Conservation (phyloP, 2,888 invertebrate genomes). For the Caradrina kadenii region DNA sequence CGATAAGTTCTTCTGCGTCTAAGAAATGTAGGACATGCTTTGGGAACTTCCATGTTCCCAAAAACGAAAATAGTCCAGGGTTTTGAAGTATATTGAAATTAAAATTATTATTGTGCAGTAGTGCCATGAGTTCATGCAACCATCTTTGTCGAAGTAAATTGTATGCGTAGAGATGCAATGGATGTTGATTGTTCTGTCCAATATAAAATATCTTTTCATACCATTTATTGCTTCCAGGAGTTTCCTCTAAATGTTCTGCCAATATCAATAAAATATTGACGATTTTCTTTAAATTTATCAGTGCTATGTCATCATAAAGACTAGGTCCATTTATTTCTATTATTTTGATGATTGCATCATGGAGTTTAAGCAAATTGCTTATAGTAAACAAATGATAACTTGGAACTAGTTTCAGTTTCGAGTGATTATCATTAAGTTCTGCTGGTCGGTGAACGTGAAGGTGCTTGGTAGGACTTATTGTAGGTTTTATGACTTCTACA, state of each 20-base stretch:
- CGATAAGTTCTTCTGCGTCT: neutral
- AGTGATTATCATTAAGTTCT: neutral
- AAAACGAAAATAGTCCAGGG: conserved; percentile 19
- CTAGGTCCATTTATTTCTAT: neutral
- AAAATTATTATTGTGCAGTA: conserved; percentile 38
- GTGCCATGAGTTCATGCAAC: conserved; percentile 55
- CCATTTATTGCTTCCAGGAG: conserved; percentile 25
- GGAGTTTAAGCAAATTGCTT: conserved; percentile 32
- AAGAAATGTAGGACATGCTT: conserved; percentile 11
- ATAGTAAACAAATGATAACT: conserved; percentile 36
- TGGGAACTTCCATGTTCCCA: conserved; percentile 44
- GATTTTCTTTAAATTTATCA: conserved; percentile 31
- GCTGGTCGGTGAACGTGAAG: neutral
- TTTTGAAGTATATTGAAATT: conserved; percentile 29
- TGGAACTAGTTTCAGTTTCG: conserved; percentile 19
- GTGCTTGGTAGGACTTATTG: neutral
- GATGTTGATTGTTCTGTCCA: conserved; percentile 3
- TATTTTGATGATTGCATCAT: conserved; percentile 5
- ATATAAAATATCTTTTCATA: conserved; percentile 45
- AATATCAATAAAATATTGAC: conserved; percentile 15
- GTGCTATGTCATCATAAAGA: conserved; percentile 8
- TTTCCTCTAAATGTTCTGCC: conserved; percentile 14
- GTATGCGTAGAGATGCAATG: conserved; percentile 35
- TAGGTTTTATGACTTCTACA: neutral
- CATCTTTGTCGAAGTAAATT: conserved; percentile 51